Conservation (phyloP, 2,888 invertebrate species). For the Coecobrya sp. region DNA sequence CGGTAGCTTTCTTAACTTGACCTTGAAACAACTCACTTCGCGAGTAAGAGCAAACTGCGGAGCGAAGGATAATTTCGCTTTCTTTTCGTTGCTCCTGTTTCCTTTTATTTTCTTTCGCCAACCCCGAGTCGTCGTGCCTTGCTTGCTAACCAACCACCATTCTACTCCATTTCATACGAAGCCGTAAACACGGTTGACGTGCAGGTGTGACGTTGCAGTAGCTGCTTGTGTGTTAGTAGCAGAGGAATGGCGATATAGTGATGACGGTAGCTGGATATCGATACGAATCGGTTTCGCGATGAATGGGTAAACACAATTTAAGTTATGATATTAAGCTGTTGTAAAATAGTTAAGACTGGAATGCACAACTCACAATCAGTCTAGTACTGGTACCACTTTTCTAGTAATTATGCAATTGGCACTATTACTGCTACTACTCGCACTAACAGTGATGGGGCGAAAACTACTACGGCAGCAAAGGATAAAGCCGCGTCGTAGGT, state of each 20-base stretch:
- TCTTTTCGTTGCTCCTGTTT: slow-evolving; percentile 42
- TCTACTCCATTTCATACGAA: not conserved
- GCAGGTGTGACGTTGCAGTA: not conserved
- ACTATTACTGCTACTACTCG: not conserved
- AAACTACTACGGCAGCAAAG: slow-evolving; percentile 28
- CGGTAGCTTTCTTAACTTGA: slow-evolving; percentile 24
- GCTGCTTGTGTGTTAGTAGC: not conserved
- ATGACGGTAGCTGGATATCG: not conserved
- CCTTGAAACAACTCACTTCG: slow-evolving; percentile 62
- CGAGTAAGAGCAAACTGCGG: slow-evolving; percentile 20
- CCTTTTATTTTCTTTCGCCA: slow-evolving; percentile 35
- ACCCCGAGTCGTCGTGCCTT: slow-evolving; percentile 20
- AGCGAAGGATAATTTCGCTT: slow-evolving; percentile 13
- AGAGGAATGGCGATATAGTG: not conserved
- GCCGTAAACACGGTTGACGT: not conserved
- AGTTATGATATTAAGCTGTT: not conserved
- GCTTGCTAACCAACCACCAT: not conserved
- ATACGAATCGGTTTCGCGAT: slow-evolving; percentile 22
- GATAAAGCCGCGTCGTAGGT: slow-evolving; percentile 50
- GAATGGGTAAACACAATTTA: not conserved
- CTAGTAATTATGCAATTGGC: not conserved
- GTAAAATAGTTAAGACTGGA: slow-evolving; percentile 56
- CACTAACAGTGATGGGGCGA: not conserved
- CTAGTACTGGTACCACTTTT: slow-evolving; percentile 50
- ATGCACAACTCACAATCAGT: not conserved